Conservation (phyloP, 2,888 invertebrate species). For the Therioaphis trifolii region DNA sequence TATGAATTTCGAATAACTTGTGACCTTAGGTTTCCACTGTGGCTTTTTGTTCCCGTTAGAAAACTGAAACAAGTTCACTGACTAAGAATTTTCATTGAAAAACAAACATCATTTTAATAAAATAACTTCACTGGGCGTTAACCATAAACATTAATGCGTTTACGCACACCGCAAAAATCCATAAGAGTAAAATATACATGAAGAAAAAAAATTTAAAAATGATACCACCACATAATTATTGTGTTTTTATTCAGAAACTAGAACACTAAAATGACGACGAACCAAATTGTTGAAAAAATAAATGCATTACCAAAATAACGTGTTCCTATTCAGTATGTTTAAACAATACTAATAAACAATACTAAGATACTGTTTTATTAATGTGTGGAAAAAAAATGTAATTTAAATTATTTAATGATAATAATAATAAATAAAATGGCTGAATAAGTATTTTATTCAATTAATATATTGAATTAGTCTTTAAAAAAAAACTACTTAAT, state of each 20-base stretch:
- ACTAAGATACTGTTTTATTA: too few relatives aligned
- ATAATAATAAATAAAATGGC: too few relatives aligned
- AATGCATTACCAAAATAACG: constrained; percentile 9
- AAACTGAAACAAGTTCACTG: constrained; percentile 18
- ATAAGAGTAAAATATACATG: not conserved
- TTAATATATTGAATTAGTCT: too few relatives aligned
- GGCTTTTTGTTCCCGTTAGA: constrained; percentile 28
- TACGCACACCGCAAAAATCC: constrained; percentile 38
- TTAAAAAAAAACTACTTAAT: too few relatives aligned
- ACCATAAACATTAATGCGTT: not conserved
- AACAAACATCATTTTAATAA: constrained; percentile 7
- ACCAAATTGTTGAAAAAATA: constrained; percentile 16
- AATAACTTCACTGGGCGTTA: constrained; percentile 5
- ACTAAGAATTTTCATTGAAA: not conserved
- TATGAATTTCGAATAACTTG: not conserved
- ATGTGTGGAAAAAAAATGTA: too few relatives aligned
- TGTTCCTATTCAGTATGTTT: constrained; percentile 28
- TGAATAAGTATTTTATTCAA: too few relatives aligned
- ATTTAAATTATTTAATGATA: too few relatives aligned
- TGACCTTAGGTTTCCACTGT: constrained; percentile 6
- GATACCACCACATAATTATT: constrained; percentile 34
- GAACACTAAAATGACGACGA: constrained; percentile 31
- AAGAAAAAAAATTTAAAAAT: constrained; percentile 17
- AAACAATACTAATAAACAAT: too few relatives aligned
- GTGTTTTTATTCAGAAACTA: constrained; percentile 34